A percentile compares a stretch with the other conserved stretches of the same genome.
Conservation (phyloP, 64 coral and sea anemone genomes). For the Stylophora pistillata region DNA sequence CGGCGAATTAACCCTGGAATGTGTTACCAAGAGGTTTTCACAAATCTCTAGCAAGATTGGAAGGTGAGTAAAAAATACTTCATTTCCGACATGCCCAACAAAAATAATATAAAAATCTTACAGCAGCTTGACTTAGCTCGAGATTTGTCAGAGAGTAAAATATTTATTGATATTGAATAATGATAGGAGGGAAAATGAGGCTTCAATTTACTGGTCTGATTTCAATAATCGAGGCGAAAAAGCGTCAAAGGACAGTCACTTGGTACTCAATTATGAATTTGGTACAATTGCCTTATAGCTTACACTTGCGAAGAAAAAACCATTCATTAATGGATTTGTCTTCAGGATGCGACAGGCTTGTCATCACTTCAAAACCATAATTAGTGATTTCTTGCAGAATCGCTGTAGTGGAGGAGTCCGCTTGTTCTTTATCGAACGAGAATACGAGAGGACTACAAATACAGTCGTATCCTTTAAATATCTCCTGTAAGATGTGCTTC, state of each 20-base stretch:
- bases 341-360: slow-evolving; percentile 35
- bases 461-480: slow-evolving; percentile 14
- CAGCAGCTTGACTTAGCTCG: too few species aligned
- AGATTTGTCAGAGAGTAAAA: too few species aligned
- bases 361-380: slow-evolving; percentile 40
- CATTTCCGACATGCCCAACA: too few species aligned
- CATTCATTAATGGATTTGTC: slow-evolving; percentile 47
- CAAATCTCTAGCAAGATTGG: too few species aligned
- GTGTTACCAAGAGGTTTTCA: too few species aligned
- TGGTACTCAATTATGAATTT: not conserved
- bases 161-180: too few species aligned
- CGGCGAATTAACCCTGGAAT: too few species aligned
- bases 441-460: not conserved
- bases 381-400: slow-evolving; percentile 37
- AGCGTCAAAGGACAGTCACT: not conserved
- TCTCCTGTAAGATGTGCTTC: slow-evolving; percentile 9
- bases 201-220: not conserved
- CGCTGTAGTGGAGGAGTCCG: slow-evolving; percentile 26
- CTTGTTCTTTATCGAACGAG: slow-evolving; percentile 35
- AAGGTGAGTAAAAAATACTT: too few species aligned
- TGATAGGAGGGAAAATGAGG: not conserved
- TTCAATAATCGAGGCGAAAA: not conserved
- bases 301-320: slow-evolving; percentile 8
- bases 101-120: too few species aligned
- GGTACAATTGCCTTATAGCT: not conserved